phyloP scores from a whole-genome alignment of 2,797 vertebrate genomes.

The Chrysocyon brachyurus region DNA sequence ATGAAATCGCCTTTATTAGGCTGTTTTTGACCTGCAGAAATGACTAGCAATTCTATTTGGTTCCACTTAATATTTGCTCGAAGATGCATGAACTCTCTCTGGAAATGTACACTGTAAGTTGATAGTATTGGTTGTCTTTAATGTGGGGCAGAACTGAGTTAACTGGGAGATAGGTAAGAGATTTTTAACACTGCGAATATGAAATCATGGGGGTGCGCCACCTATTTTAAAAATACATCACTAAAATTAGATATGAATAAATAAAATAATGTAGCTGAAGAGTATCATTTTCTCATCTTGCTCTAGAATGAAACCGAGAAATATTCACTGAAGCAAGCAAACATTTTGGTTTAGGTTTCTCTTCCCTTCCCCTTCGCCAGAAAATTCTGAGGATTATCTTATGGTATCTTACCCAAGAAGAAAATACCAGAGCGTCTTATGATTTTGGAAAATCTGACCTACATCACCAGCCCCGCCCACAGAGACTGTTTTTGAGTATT shows the following conservation, averaged over 20 bases:
- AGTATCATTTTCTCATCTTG: constrained; percentile 30
- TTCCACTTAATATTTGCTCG: background rate
- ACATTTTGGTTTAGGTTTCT: constrained; percentile 4
- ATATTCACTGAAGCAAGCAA: background rate
- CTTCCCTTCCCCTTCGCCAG: background rate
- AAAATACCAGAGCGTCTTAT: background rate
- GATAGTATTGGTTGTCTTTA: background rate
- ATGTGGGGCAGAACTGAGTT: background rate
- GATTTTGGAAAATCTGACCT: background rate
- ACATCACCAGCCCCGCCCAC: background rate
- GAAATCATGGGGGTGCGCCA: background rate
- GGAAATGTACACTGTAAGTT: background rate
- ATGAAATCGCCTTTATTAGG: background rate
- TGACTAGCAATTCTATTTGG: background rate
- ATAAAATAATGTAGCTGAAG: background rate
- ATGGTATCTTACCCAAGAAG: constrained; percentile 12
- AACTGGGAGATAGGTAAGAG: background rate
- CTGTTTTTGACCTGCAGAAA: background rate
- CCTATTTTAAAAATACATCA: background rate
- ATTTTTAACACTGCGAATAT: constrained; percentile 24
- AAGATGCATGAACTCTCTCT: background rate
- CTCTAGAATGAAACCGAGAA: constrained; percentile 44
- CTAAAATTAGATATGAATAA: background rate
- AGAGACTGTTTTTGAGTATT: background rate
- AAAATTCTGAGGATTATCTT: constrained; percentile 51